Base-by-base conservation (phyloP, 2,113 vertebrate species). In the Crotalus viridis region DNA sequence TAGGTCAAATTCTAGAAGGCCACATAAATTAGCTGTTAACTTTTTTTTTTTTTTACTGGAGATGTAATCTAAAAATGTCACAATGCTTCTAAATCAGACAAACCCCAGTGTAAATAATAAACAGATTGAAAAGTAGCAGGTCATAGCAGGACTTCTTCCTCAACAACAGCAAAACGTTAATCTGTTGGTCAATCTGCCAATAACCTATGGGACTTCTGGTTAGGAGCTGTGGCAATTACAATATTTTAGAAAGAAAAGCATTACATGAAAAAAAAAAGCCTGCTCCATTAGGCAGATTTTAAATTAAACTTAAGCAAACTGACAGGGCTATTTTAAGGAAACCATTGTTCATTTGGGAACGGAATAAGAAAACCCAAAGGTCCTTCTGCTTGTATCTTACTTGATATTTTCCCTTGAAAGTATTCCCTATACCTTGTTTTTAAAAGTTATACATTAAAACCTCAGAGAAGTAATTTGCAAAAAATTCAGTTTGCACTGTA, bases 11-110 rank as follows among this genome's bases (percentile, higher is more conserved):
- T 91, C 89, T 51, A 88, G 91, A 94, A 94, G 48, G 91, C 52
- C 91, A 51, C 69, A 81, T 48, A 55, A 51, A 64, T 91, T 92
- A 90, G 21, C 51, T 46, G 88, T 61, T 87, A 59, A 90, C 92
- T 93, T 90, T 87, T 93, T 89, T 87, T 92, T 61, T 87, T 92
- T 61, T 69, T 89, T 19, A 91, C n/a, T 17, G 48, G 93, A 94
- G 93, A 55, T 55, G 61, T 90, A 94, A 93, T n/a, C 90, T 39
- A 39, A 48, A 74, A 57, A n/a, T 89, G 93, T 92, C 7, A 91
- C 52, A 43, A 74, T 1, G 15, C 6, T 74, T 8, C n/a, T 39
- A 74, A 74, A 74, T 39, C 69, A 74, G 69, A 19, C 13, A 19
- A 39, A 74, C 19, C 13, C 69, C 15, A 39, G 15, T 19, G 69